Conservation (phyloP, 2,113 vertebrate genomes). For the Turnix velox region DNA sequence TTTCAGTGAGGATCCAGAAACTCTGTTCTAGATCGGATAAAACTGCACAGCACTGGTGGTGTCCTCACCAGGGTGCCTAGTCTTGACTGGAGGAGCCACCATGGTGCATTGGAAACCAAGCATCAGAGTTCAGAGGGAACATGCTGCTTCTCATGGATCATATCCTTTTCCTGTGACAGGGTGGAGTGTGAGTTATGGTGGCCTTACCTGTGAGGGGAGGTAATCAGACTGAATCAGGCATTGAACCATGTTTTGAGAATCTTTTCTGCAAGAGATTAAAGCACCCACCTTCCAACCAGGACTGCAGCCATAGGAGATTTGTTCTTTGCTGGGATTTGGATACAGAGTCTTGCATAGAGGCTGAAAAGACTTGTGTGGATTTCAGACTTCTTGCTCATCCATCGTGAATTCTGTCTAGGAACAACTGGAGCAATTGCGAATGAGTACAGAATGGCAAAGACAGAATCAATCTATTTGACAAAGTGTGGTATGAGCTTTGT, state of each 20-base stretch:
- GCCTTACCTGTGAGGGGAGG: neutral
- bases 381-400: neutral
- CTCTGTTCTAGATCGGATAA: neutral
- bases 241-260: neutral
- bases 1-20: neutral
- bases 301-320: neutral
- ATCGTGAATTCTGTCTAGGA: neutral
- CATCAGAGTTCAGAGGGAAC: neutral
- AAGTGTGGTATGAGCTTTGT: neutral
- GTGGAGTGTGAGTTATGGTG: accelerated
- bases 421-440: neutral
- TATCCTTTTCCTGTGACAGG: neutral
- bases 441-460: neutral
- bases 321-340: neutral
- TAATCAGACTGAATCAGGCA: neutral
- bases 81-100: neutral
- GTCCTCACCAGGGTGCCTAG: neutral
- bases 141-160: neutral
- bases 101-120: neutral
- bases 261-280: neutral
- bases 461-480: neutral
- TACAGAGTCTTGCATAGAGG: neutral
- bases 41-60: neutral
- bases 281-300: neutral
- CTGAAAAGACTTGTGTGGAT: neutral